Evolutionary conservation across 1,140 invertebrate species (phyloP).

Genomic region (Macrocentrus cingulum): DNA sequence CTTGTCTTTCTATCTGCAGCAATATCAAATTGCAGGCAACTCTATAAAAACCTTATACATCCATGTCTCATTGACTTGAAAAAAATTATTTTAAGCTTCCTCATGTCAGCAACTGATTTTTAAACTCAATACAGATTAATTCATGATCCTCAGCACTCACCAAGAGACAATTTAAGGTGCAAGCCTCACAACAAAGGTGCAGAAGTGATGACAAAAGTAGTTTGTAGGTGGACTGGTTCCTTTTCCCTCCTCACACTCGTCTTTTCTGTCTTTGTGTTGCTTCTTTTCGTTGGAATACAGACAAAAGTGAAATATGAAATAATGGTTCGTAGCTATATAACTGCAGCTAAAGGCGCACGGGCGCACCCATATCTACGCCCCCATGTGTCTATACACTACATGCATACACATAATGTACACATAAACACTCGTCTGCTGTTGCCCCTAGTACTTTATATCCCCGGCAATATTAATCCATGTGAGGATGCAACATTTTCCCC

Average conservation of each 20-base stretch:
- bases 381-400: constrained; percentile 49
- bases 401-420: constrained; percentile 31
- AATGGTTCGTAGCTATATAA: constrained; percentile 55
- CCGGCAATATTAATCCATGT: constrained; percentile 10
- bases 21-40: constrained; percentile 40
- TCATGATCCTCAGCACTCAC: no score
- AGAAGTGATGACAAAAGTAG: constrained; percentile 11
- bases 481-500: constrained; percentile 9
- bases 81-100: no score
- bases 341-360: constrained; percentile 48
- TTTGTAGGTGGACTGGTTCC: constrained; percentile 14
- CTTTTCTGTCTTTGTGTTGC: constrained; percentile 4
- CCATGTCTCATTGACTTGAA: background rate
- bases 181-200: background rate
- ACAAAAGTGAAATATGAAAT: constrained; percentile 57
- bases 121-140: no score
- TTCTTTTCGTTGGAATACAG: constrained; percentile 44
- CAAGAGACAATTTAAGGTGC: no score
- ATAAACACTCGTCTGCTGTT: background rate
- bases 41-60: constrained; percentile 5
- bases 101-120: no score
- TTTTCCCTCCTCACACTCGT: constrained; percentile 8
- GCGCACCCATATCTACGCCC: constrained; percentile 59
- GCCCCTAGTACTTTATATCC: background rate
- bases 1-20: constrained; percentile 20